Conservation (phyloP, 2,888 invertebrate genomes). For the Odontomyia ornata region DNA sequence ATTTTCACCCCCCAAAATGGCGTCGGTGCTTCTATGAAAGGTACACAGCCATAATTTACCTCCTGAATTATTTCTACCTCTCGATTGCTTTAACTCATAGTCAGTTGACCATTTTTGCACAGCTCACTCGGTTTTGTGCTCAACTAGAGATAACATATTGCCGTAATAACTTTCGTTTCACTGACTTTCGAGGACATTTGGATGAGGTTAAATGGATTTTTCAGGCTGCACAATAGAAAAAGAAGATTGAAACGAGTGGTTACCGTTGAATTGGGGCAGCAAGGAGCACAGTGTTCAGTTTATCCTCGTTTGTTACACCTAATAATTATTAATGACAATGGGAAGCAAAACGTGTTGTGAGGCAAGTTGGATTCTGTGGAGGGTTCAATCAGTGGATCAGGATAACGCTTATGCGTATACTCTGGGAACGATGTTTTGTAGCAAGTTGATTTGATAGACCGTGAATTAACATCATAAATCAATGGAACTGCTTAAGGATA, state of each 20-base stretch:
- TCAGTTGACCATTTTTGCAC: constrained; percentile 25
- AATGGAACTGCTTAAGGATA: neutral
- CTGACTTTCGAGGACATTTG: constrained; percentile 38
- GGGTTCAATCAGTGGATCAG: no score
- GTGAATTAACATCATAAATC: constrained; percentile 1
- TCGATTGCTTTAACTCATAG: constrained; percentile 23
- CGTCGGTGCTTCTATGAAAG: neutral
- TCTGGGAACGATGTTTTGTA: neutral
- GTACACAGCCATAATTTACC: neutral
- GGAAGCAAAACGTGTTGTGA: neutral
- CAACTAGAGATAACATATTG: constrained; percentile 33
- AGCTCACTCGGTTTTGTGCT: constrained; percentile 20
- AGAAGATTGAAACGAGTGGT: neutral
- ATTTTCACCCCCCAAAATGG: neutral
- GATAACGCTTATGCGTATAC: no score
- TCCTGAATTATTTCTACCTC: constrained; percentile 23
- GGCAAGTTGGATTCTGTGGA: no score
- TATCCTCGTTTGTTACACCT: constrained; percentile 24
- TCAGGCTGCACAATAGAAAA: neutral
- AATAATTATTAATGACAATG: constrained; percentile 33
- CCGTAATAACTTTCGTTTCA: constrained; percentile 39
- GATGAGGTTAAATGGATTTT: constrained; percentile 15
- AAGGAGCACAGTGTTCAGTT: neutral
- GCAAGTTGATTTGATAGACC: constrained; percentile 1
- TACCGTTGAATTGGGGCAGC: neutral